Evolutionary conservation across 2,797 vertebrate species (phyloP).

Genomic region (Hippocampus kuda): DNA sequence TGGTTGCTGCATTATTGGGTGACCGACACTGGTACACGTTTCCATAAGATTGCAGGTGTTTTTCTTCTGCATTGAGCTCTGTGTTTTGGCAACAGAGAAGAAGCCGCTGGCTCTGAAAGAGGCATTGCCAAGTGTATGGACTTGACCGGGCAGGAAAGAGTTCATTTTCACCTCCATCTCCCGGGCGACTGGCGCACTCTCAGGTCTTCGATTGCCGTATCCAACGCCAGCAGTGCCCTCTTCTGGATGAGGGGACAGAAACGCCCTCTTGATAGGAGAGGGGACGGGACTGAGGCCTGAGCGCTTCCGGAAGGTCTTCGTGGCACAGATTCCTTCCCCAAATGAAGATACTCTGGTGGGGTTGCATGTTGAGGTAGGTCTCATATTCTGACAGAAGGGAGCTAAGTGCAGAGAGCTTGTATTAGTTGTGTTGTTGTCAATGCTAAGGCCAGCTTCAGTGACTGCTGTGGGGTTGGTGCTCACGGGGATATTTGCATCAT

Average conservation of each 20-base stretch:
- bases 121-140: conserved; percentile 60
- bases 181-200: conserved; percentile 67
- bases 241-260: conserved; percentile 70
- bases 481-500: conserved; percentile 54
- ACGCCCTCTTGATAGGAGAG: conserved; percentile 82
- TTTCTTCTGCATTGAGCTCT: conserved; percentile 45
- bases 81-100: conserved; percentile 65
- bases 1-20: conserved; percentile 46
- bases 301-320: conserved; percentile 83
- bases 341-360: conserved; percentile 64
- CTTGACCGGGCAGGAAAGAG: conserved; percentile 47
- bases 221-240: conserved; percentile 56
- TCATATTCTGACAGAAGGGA: conserved; percentile 66
- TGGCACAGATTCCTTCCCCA: conserved; percentile 54
- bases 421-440: conserved; percentile 50
- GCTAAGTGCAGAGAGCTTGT: conserved; percentile 64
- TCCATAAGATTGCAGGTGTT: conserved; percentile 71
- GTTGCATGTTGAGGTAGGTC: conserved; percentile 61
- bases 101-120: conserved; percentile 60
- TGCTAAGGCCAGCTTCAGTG: conserved; percentile 67
- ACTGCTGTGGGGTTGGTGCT: conserved; percentile 53
- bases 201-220: conserved; percentile 55
- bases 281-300: conserved; percentile 73
- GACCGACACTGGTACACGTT: conserved; percentile 58
- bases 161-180: conserved; percentile 64